phyloP scores from a whole-genome alignment of 53 echinoderm and acorn worm genomes.

The Astropecten irregularis region DNA sequence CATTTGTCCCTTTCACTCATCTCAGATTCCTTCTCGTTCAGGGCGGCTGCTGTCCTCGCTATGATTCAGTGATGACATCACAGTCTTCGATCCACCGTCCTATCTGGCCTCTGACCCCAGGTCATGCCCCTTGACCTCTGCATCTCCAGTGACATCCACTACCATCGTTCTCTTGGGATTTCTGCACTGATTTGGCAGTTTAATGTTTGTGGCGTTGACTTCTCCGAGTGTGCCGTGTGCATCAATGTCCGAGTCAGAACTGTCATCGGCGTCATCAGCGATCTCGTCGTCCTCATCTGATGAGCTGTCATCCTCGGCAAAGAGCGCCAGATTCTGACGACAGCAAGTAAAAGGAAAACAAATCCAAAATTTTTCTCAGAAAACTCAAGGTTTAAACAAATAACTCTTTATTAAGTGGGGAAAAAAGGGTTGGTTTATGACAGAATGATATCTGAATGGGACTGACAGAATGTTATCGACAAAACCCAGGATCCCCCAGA shows the following conservation, averaged over 20 bases:
- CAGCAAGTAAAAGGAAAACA: background rate
- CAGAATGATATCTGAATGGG: too few species aligned
- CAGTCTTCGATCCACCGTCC: too few species aligned
- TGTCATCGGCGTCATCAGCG: background rate
- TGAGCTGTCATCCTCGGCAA: conserved; percentile 20
- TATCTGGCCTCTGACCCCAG: conserved; percentile 3
- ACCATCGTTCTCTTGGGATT: conserved; percentile 39
- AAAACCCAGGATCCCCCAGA: too few species aligned
- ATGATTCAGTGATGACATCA: too few species aligned
- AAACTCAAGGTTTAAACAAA: background rate
- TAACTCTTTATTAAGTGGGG: background rate
- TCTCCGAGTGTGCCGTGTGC: background rate
- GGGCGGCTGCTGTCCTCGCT: too few species aligned
- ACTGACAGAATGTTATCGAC: too few species aligned
- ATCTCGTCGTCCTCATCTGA: conserved; percentile 14
- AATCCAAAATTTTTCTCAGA: background rate
- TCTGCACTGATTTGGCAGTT: conserved; percentile 17
- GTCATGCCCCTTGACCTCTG: conserved; percentile 20
- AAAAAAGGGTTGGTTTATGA: background rate
- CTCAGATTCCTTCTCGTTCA: too few species aligned
- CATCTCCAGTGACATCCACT: conserved; percentile 20
- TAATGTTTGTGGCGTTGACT: conserved; percentile 32
- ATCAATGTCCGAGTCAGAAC: background rate
- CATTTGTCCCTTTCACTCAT: too few species aligned
- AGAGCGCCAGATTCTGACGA: conserved; percentile 42